A percentile compares a stretch with the other conserved stretches of the same genome.
Conservation (phyloP, 2,797 vertebrate species). For the Scyliorhinus canicula region DNA sequence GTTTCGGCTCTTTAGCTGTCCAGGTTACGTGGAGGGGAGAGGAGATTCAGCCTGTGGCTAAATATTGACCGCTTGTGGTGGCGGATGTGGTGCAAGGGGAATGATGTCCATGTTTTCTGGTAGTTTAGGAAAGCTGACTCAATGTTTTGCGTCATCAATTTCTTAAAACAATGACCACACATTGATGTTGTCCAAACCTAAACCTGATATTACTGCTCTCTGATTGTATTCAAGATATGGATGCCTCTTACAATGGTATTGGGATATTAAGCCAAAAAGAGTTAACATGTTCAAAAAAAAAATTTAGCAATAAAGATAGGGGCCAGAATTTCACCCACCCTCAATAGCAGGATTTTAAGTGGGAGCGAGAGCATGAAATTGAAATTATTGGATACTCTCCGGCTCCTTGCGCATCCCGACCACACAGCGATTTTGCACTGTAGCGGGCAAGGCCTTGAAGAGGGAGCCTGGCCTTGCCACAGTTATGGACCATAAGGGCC, state of each 20-base stretch:
- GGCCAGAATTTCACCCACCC: too few species aligned
- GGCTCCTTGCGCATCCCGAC: too few species aligned
- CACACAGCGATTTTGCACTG: too few species aligned
- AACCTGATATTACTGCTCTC: not conserved
- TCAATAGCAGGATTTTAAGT: too few species aligned
- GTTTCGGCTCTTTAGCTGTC: not conserved
- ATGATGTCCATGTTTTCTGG: not conserved
- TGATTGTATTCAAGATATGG: not conserved
- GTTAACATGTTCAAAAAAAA: too few species aligned
- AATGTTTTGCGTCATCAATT: not conserved
- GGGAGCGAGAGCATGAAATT: too few species aligned
- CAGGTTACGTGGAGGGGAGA: not conserved
- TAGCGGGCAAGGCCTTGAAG: too few species aligned
- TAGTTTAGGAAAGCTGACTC: not conserved
- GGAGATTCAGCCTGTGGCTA: not conserved
- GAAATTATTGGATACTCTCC: too few species aligned
- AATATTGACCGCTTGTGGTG: not conserved
- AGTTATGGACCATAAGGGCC: too few species aligned
- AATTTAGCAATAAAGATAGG: not conserved
- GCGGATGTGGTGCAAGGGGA: too few species aligned
- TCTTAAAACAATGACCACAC: not conserved
- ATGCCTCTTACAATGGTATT: not conserved
- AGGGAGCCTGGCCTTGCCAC: too few species aligned
- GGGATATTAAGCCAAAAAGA: not conserved
- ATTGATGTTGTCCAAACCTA: not conserved